phyloP scores from a whole-genome alignment of 2,797 vertebrate genomes.

The Gastrophryne carolinensis region DNA sequence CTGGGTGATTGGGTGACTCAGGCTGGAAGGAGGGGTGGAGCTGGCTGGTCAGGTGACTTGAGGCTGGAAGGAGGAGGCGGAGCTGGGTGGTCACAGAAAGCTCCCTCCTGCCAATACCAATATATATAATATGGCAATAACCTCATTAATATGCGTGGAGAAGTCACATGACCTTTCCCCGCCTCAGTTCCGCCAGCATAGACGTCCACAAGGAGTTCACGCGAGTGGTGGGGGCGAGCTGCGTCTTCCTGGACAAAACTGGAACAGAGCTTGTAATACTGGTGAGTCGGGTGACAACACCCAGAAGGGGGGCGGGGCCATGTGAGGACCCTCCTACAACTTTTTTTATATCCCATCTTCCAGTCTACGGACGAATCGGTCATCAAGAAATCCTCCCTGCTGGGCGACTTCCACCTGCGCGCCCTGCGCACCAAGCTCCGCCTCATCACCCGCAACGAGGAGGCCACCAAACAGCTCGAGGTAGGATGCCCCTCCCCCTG shows the following conservation, averaged over 20 bases:
- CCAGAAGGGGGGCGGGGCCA: background rate
- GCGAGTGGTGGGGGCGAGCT: slow-evolving; percentile 88
- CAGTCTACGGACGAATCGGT: background rate
- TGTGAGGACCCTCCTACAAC: background rate
- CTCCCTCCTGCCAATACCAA: too few relatives aligned
- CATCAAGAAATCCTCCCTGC: slow-evolving; percentile 72
- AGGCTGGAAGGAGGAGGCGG: too few relatives aligned
- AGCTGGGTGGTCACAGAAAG: too few relatives aligned
- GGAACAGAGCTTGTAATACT: slow-evolving; percentile 83
- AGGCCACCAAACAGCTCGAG: slow-evolving; percentile 90
- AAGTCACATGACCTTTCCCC: too few relatives aligned
- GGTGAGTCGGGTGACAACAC: slow-evolving; percentile 72
- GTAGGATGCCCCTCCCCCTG: slow-evolving; percentile 57
- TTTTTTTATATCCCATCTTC: background rate
- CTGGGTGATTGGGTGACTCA: too few relatives aligned
- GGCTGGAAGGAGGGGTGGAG: too few relatives aligned
- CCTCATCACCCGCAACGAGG: slow-evolving; percentile 88
- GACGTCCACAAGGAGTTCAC: slow-evolving; percentile 91
- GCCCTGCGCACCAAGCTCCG: slow-evolving; percentile 89
- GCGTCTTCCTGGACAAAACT: slow-evolving; percentile 82
- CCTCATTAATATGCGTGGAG: too few relatives aligned
- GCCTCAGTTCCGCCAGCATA: slow-evolving; percentile 81
- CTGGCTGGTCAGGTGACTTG: too few relatives aligned
- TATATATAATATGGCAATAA: too few relatives aligned
- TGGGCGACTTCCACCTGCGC: slow-evolving; percentile 92